A percentile compares a stretch with the other conserved stretches of the same genome.
Conservation (phyloP, 2,797 vertebrate genomes). For the Psittacula echo region DNA sequence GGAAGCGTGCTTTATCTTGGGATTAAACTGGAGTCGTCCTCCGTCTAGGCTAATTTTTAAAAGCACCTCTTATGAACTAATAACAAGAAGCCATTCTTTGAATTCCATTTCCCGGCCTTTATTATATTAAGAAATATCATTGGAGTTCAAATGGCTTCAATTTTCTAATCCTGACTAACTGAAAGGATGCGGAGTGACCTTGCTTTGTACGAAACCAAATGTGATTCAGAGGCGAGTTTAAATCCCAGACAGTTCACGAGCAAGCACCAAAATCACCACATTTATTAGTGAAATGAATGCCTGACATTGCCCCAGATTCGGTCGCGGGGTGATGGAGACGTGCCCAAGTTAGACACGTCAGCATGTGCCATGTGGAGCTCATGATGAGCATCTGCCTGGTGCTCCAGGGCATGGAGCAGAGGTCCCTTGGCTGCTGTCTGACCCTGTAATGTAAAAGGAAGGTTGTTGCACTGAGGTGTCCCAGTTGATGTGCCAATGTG, state of each 20-base stretch:
- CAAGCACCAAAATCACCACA: neutral
- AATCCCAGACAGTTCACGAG: constrained; percentile 1
- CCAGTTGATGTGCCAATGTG: neutral
- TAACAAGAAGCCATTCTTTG: constrained; percentile 19
- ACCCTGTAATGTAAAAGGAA: neutral
- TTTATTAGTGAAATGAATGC: neutral
- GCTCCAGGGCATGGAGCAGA: neutral
- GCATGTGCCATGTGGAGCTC: neutral
- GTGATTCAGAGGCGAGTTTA: neutral
- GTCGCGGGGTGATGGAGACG: neutral
- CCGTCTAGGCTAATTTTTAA: constrained; percentile 37
- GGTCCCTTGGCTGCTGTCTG: neutral
- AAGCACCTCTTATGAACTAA: constrained; percentile 33
- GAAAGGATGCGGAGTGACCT: constrained; percentile 38
- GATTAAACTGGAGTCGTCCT: constrained; percentile 28
- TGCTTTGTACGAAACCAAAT: neutral
- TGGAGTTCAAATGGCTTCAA: constrained; percentile 36
- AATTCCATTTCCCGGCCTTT: constrained; percentile 29
- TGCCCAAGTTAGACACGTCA: neutral
- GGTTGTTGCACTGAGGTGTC: fast-evolving
- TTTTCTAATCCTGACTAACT: constrained; percentile 49
- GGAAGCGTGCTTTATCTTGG: constrained; percentile 27
- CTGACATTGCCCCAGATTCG: neutral
- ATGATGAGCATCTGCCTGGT: neutral
- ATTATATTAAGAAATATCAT: constrained; percentile 58